A percentile compares a stretch with the other conserved stretches of the same genome.
These are phyloP conservation scores for Molossus molossus DNA, from an alignment of 2,797 vertebrate genomes.

Conservation along the genomic window DNA sequence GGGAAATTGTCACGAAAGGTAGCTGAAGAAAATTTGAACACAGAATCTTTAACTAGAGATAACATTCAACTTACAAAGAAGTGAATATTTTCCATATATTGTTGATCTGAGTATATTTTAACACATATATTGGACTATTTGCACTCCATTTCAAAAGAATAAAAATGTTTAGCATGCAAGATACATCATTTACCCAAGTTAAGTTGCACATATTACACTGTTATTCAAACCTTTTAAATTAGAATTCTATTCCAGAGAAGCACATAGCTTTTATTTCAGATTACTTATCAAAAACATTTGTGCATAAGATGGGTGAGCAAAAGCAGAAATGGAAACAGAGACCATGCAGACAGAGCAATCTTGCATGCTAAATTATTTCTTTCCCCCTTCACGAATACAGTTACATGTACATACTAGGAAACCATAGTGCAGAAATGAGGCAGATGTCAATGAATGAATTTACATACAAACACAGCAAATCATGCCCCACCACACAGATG, in stretches of 20 bases:
- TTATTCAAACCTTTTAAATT: background rate
- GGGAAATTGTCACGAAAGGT: background rate
- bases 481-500: conserved; percentile 85
- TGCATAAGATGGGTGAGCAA: conserved; percentile 56
- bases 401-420: conserved; percentile 74
- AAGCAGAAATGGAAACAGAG: conserved; percentile 79
- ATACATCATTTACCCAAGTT: conserved; percentile 31
- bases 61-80: background rate
- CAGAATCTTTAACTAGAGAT: conserved; percentile 13
- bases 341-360: conserved; percentile 79
- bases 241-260: conserved; percentile 51
- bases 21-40: background rate
- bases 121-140: background rate
- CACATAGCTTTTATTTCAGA: conserved; percentile 59
- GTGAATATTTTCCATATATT: conserved; percentile 27
- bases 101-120: background rate
- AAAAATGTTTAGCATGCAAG: conserved; percentile 30
- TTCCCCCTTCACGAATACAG: conserved; percentile 72
- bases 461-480: conserved; percentile 87
- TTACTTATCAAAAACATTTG: conserved; percentile 49
- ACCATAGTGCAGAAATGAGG: conserved; percentile 78
- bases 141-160: conserved; percentile 27
- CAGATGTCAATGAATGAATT: conserved; percentile 84
- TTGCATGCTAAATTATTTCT: conserved; percentile 77
- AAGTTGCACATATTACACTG: background rate